Evolutionary conservation across 2,797 vertebrate genomes (phyloP).

Genomic region (Sebastes diaconus): DNA sequence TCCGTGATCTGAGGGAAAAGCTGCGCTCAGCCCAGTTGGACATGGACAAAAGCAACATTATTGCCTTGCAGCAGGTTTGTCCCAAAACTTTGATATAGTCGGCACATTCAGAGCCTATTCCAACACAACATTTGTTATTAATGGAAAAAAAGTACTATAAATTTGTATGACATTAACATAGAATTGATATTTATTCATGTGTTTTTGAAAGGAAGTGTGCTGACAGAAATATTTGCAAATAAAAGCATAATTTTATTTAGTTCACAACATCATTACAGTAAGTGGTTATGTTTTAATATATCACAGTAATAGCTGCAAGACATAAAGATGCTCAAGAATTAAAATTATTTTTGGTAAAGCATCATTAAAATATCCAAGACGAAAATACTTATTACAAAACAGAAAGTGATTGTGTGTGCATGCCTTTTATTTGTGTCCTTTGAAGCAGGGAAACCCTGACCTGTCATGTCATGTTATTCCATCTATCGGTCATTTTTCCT

Average conservation of each 20-base stretch:
- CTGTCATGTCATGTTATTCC: not conserved
- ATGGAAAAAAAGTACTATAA: not conserved
- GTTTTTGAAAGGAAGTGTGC: not conserved
- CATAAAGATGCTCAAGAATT: not conserved
- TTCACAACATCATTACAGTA: not conserved
- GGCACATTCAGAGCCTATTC: not conserved
- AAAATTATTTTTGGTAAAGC: not conserved
- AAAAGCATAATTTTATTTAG: not conserved
- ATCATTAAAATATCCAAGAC: not conserved
- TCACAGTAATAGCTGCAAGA: not conserved
- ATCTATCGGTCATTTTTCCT: slow-evolving; percentile 14
- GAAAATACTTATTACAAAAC: not conserved
- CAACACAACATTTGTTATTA: not conserved
- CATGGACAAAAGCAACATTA: slow-evolving; percentile 90
- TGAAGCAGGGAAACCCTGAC: not conserved
- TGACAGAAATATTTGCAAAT: not conserved
- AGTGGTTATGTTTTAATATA: not conserved
- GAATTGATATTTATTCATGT: not conserved
- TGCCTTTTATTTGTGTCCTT: not conserved
- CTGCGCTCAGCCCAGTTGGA: slow-evolving; percentile 89
- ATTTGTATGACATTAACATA: not conserved
- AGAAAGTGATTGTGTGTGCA: not conserved
- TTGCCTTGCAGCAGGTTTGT: slow-evolving; percentile 92
- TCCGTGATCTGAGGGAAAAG: slow-evolving; percentile 89
- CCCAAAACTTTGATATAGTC: not conserved